Evolutionary conservation across 2,797 vertebrate genomes (phyloP), one percentile per base, ranked within the genome.

Genomic region (Acanthurus tractus): DNA sequence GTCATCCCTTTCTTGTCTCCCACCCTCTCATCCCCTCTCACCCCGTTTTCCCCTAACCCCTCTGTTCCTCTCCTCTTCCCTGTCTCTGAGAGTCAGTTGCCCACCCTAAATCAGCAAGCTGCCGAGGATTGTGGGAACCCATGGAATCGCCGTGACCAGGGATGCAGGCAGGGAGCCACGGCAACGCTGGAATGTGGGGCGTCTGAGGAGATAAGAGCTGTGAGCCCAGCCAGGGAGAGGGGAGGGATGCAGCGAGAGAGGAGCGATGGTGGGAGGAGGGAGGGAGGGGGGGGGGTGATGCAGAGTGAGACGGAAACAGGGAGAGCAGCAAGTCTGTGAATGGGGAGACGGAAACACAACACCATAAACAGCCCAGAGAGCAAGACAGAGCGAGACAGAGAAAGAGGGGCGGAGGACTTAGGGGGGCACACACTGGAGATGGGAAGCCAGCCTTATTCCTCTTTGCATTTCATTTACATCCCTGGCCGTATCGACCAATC

Each of bases 401-500:
- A 76, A 90, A 89, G 88, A 89, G 87, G 82, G 79, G 86, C 53
- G 89, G 90, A 89, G 81, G 83, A 83, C 71, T 88, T 82, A 86
- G 78, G 82, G 89, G 91, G 86, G 92, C 76, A 87, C 86, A 91
- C 86, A 91, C 82, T 91, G 89, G 91, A 94, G 93, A 95, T 94
- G 94, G 93, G 94, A 95, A 94, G 94, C 95, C 93, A 94, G 95
- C 95, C 96, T 97, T 97, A 96, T 97, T 97, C 96, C 95, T 96
- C 95, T 96, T 96, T 96, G 96, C 95, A 96, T 96, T 96, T 98
- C 96, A 98, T 98, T 98, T 98, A 96, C 97, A 98, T 98, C 96
- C 96, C 88, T 96, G 96, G 96, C 96, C 96, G 96, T 96, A 96
- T 95, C 96, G 94, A 96, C 96, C 96, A 97, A 97, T 96, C 96